A percentile compares a stretch with the other conserved stretches of the same genome.
These are phyloP conservation scores for Mycteria americana DNA, from an alignment of 2,797 vertebrate genomes.

Conservation along the genomic window DNA sequence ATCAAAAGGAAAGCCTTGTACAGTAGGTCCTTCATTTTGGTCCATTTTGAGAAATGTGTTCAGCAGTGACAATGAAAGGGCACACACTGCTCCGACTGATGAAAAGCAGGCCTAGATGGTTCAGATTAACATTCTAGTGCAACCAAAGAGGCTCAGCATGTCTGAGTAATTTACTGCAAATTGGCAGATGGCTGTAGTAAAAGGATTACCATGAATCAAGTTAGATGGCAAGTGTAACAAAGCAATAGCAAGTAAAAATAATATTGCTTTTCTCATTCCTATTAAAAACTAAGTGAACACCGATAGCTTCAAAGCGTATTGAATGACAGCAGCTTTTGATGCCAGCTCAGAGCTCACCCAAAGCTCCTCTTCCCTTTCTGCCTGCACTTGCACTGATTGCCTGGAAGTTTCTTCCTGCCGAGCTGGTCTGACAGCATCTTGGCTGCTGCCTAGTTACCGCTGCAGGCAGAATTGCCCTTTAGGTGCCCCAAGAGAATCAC, in stretches of 20 bases:
- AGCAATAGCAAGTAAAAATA: conserved; percentile 2
- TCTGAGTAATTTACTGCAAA: neutral
- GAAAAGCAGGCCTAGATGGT: neutral
- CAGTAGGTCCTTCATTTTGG: neutral
- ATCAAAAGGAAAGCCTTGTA: neutral
- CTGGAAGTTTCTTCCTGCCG: neutral
- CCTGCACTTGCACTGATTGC: neutral
- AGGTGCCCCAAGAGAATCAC: neutral
- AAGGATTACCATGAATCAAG: conserved; percentile 5
- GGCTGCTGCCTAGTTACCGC: neutral
- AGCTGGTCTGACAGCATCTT: neutral
- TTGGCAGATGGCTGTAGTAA: conserved; percentile 18
- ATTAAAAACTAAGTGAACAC: neutral
- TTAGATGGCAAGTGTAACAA: conserved; percentile 17
- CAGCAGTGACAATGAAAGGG: neutral
- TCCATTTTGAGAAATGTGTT: neutral
- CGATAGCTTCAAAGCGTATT: neutral
- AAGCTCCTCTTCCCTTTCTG: neutral
- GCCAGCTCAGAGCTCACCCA: neutral
- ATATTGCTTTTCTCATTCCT: neutral
- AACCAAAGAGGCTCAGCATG: neutral
- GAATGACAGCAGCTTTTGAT: neutral
- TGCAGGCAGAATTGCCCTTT: neutral
- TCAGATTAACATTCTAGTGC: neutral
- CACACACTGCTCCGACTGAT: neutral